Percentiles rank a stretch among this genome's conserved stretches.
Evolutionary conservation across 1,140 invertebrate genomes (phyloP).

Genomic region (Drosophila obscura): DNA sequence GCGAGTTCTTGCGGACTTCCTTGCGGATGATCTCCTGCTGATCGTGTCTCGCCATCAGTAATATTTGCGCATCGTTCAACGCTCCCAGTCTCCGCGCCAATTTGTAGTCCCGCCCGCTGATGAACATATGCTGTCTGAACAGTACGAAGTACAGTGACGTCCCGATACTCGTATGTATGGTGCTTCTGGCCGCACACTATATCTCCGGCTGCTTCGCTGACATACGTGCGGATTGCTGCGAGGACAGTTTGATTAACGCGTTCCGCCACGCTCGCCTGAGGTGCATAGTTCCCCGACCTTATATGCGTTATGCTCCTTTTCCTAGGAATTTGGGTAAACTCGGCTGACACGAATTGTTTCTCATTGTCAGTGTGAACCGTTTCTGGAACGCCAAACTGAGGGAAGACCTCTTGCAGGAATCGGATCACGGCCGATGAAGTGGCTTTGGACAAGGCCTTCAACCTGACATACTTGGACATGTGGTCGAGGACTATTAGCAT

Average conservation of each 20-base stretch:
- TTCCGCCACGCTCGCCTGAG: not conserved
- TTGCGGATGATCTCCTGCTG: too few species aligned
- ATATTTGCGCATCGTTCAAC: not conserved
- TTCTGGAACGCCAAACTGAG: conserved; percentile 14
- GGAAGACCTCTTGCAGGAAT: conserved; percentile 21
- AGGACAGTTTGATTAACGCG: not conserved
- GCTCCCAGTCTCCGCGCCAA: too few species aligned
- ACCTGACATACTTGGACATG: too few species aligned
- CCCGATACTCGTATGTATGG: not conserved
- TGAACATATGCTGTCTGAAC: too few species aligned
- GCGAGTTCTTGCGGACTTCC: not conserved
- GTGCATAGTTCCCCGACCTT: not conserved
- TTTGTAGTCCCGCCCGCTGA: too few species aligned
- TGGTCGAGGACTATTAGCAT: too few species aligned
- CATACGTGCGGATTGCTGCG: not conserved
- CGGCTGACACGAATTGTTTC: conserved; percentile 15
- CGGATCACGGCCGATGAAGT: not conserved
- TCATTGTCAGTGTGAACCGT: conserved; percentile 15
- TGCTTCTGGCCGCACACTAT: not conserved
- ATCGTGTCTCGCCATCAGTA: too few species aligned
- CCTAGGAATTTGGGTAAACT: not conserved
- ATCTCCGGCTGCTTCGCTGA: not conserved
- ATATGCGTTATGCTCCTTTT: not conserved
- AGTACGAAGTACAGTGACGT: too few species aligned
- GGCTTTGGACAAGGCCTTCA: too few species aligned